These are phyloP conservation scores for Gopherus evgoodei DNA, from an alignment of 2,113 vertebrate species.

Conservation along the genomic window DNA sequence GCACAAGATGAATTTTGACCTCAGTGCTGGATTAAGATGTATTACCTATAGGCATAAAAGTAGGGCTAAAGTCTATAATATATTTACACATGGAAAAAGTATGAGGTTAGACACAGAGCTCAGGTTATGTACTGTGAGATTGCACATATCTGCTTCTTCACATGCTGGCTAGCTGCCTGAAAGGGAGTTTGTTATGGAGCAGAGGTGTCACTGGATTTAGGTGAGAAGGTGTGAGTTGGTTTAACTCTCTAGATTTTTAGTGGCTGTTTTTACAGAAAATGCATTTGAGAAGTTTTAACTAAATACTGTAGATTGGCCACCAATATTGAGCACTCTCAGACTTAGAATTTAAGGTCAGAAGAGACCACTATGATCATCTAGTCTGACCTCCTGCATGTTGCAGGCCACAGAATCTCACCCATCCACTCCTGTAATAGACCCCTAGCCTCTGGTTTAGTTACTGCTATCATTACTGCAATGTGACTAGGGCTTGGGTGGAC, in stretches of 20 bases:
- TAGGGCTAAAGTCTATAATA: neutral
- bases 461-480: neutral
- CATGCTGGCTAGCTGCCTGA: neutral
- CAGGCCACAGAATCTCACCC: neutral
- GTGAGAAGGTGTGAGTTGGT: rapidly evolving
- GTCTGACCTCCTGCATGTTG: neutral
- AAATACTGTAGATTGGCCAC: neutral
- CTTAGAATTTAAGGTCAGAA: neutral
- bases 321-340: neutral
- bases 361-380: neutral
- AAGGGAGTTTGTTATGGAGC: neutral
- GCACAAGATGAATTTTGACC: neutral
- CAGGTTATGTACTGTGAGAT: rapidly evolving
- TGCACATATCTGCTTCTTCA: neutral
- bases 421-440: neutral
- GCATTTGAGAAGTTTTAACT: neutral
- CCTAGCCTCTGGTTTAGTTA: neutral
- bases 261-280: neutral
- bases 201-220: rapidly evolving
- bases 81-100: neutral
- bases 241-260: neutral
- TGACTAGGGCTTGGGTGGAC: neutral
- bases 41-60: no score
- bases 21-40: neutral
- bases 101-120: neutral